phyloP scores from a whole-genome alignment of 2,113 vertebrate species.

The Saccopteryx leptura region DNA sequence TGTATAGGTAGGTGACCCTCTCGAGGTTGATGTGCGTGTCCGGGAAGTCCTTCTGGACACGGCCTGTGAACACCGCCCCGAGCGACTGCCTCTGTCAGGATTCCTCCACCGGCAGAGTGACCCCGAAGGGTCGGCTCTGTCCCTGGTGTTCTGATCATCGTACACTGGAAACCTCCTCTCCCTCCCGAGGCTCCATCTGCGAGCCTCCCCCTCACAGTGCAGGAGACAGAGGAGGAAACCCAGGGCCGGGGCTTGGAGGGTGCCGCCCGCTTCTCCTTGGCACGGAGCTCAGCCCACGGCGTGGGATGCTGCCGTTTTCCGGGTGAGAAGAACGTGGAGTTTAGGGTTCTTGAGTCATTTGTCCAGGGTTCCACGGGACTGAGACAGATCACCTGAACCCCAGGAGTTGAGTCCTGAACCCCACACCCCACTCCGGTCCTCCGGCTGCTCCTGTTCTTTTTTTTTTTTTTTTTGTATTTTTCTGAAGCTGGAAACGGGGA shows the following conservation, averaged over 20 bases:
- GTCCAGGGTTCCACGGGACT: background rate
- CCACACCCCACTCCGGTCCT: background rate
- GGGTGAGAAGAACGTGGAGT: background rate
- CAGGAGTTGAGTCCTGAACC: background rate
- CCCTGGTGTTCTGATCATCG: background rate
- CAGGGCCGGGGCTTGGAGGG: rapidly evolving
- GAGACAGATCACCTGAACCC: background rate
- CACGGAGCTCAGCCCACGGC: rapidly evolving
- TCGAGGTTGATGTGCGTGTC: rapidly evolving
- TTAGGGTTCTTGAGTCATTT: rapidly evolving
- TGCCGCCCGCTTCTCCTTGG: background rate
- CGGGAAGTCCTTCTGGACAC: background rate
- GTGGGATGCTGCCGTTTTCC: rapidly evolving
- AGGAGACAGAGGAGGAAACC: background rate
- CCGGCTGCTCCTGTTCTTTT: no score
- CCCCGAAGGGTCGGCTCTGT: background rate
- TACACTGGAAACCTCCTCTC: background rate
- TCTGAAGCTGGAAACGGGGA: no score
- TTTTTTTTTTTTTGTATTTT: no score
- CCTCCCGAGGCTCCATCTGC: background rate
- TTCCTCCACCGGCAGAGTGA: background rate
- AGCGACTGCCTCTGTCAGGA: background rate
- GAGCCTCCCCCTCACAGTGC: background rate
- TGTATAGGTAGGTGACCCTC: no score
- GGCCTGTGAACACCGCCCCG: background rate